A percentile compares a stretch with the other conserved stretches of the same genome.
phyloP scores from a whole-genome alignment of 1,140 invertebrate genomes.

The Procambarus clarkii region DNA sequence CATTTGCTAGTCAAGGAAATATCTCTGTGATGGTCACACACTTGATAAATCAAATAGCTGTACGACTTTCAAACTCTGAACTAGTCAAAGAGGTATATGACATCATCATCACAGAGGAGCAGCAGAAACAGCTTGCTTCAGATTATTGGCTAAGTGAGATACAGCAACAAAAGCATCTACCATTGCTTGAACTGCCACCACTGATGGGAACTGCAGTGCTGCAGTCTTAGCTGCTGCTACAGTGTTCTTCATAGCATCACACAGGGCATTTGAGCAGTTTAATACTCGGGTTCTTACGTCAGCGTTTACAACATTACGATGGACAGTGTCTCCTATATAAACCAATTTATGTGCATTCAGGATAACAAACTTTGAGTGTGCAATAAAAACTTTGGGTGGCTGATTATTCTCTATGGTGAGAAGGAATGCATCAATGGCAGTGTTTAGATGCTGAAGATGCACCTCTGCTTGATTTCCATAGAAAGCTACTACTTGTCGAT shows the following conservation, averaged over 20 bases:
- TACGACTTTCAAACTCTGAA: background rate
- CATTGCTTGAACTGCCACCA: slow-evolving; percentile 93
- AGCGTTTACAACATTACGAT: slow-evolving; percentile 84
- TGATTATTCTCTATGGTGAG: slow-evolving; percentile 93
- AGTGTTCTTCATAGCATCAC: slow-evolving; percentile 88
- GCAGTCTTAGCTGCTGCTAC: slow-evolving; percentile 93
- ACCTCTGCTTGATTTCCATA: slow-evolving; percentile 90
- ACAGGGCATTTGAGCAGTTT: slow-evolving; percentile 88
- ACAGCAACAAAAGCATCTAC: slow-evolving; percentile 91
- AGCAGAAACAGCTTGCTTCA: slow-evolving; percentile 81
- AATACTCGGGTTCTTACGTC: slow-evolving; percentile 85
- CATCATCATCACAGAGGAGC: slow-evolving; percentile 32
- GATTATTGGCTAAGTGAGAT: slow-evolving; percentile 85
- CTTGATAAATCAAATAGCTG: background rate
- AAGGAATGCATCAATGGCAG: slow-evolving; percentile 93
- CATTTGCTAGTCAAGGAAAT: slow-evolving; percentile 11
- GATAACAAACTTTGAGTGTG: slow-evolving; percentile 95
- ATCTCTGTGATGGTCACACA: background rate
- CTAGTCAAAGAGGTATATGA: slow-evolving; percentile 9
- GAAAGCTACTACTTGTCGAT: slow-evolving; percentile 89
- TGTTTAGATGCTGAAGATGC: slow-evolving; percentile 88
- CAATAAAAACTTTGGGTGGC: slow-evolving; percentile 93
- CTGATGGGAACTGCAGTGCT: slow-evolving; percentile 92
- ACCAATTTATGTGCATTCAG: slow-evolving; percentile 94
- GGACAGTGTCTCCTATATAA: slow-evolving; percentile 94